Base-by-base conservation (phyloP, 2,888 invertebrate species). In the Drosophila imparisetae region DNA sequence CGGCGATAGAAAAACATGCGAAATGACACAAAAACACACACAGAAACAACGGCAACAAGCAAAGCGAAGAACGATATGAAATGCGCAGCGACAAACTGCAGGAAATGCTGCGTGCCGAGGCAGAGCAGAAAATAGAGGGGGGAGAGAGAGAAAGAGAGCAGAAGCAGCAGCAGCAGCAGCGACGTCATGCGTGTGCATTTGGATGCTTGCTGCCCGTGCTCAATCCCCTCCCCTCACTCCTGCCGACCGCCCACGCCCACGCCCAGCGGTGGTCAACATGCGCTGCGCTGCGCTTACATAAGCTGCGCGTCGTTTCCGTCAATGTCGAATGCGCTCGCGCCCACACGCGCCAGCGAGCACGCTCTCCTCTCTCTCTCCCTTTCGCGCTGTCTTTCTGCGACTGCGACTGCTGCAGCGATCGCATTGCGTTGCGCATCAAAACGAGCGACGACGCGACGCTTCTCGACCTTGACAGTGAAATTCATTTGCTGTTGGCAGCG, bases 391-490 rank as follows among this genome's bases (percentile, higher is more conserved):
- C 53, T 24, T 60, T 32, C 60, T 52, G 3, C 6, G 57, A 7
- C 65, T 29, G 49, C 42, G 67, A 75, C 69, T 74, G 75, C 66
- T 66, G 75, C 66, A 67, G 68, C 84, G 84, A 86, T 84, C 87
- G 78, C 81, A 78, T 81, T 87, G 88, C 89, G 86, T 87, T 80
- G 87, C 87, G 88, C 87, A 86, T 91, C 86, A 87, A 89, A 89
- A 91, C 91, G 67, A 91, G 81, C 74, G 34, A 36, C 38, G 27
- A 29, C 24, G 55, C 55, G 88, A 78, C 78, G 78, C 71, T 78
- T 75, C 75, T 91, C 91, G 91, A 92, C 91, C 91, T 92, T 91
- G 91, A 87, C 91, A 91, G 83, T 92, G 91, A 91, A 91, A 91
- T 87, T 83, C 81, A 86, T 78, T 87, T 83, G 88, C 78, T 73